These are phyloP conservation scores for Fopius arisanus DNA, from an alignment of 1,140 invertebrate genomes.

Conservation along the genomic window DNA sequence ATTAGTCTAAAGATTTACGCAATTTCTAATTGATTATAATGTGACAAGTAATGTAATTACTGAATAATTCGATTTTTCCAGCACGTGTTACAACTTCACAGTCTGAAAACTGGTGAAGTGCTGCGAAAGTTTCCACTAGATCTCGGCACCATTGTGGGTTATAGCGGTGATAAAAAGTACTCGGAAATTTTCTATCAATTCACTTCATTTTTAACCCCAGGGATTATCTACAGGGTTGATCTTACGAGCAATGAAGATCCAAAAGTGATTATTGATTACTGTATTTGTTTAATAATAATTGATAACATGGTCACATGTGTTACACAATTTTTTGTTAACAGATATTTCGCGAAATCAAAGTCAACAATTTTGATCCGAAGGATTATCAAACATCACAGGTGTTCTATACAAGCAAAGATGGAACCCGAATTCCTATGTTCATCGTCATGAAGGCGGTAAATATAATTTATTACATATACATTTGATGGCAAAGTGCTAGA, in stretches of 20 bases:
- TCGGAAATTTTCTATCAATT: conserved; percentile 94
- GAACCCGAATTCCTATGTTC: conserved; percentile 97
- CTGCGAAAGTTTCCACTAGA: conserved; percentile 80
- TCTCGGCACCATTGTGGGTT: conserved; percentile 85
- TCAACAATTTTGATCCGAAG: conserved; percentile 83
- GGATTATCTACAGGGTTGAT: conserved; percentile 88
- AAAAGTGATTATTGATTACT: conserved; percentile 65
- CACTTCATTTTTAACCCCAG: conserved; percentile 91
- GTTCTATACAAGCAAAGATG: conserved; percentile 95
- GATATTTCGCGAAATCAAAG: conserved; percentile 84
- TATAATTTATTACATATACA: conserved; percentile 22
- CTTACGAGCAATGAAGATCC: conserved; percentile 73
- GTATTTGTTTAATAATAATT: conserved; percentile 14
- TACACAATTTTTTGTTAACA: conserved; percentile 48
- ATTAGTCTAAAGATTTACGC: too few relatives aligned
- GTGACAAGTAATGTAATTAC: too few relatives aligned
- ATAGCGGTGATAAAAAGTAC: conserved; percentile 85
- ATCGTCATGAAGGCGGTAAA: conserved; percentile 84
- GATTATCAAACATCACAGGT: conserved; percentile 88
- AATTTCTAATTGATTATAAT: too few relatives aligned
- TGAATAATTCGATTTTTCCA: conserved; percentile 56
- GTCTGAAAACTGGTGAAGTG: conserved; percentile 76
- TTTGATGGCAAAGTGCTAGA: background rate
- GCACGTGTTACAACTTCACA: conserved; percentile 86
- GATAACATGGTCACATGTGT: conserved; percentile 28